Evolutionary conservation across 2,113 vertebrate species (phyloP), one percentile per base, ranked within the genome.

Genomic region (Oenanthe oenanthe): DNA sequence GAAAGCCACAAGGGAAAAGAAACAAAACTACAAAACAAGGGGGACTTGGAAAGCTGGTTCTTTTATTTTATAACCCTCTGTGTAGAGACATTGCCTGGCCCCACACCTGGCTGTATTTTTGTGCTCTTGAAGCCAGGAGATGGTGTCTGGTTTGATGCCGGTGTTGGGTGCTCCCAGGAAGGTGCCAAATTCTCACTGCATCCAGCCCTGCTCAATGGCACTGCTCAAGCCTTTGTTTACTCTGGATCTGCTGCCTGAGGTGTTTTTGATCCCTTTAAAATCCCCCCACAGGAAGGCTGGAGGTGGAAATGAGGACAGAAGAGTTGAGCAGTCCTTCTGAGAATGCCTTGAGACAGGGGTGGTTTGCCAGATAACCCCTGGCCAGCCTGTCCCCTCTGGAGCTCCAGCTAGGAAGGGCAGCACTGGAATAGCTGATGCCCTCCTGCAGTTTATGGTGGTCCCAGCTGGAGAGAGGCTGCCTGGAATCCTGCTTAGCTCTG

Each of bases 1-100:
- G 67, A 84, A 88, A 90, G 75, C 94, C 93, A 93, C 75, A 32
- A 92, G 93, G 94, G 94, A 92, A 90, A 93, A 90, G 79, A 83
- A 93, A 62, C 85, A 83, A 54, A 95, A 72, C 89, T 66, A 54
- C 56, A 79, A 83, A 94, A 80, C 88, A 94, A 86, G 67, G 60
- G 93, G 86, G 85, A 28, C 79, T 86, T 24, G 8, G 88, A 51
- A 93, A 86, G 42, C 54, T 76, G 57, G 6, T 70, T 36, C 61
- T 90, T 92, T 89, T 61, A 17, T 91, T 94, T 94, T 79, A 60
- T 61, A 54, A 42, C 45, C 57, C 47, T 54, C 56, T 78, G n/a
- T 66, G 68, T 40, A 57, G 73, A 50, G 48, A 5, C 25, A 3
- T 13, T 51, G 70, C 51, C 84, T 58, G 36, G 54, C 77, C 57